A percentile compares a stretch with the other conserved stretches of the same genome.
phyloP scores from a whole-genome alignment of 2,888 invertebrate species.

The Nematopogon swammerdamellus region DNA sequence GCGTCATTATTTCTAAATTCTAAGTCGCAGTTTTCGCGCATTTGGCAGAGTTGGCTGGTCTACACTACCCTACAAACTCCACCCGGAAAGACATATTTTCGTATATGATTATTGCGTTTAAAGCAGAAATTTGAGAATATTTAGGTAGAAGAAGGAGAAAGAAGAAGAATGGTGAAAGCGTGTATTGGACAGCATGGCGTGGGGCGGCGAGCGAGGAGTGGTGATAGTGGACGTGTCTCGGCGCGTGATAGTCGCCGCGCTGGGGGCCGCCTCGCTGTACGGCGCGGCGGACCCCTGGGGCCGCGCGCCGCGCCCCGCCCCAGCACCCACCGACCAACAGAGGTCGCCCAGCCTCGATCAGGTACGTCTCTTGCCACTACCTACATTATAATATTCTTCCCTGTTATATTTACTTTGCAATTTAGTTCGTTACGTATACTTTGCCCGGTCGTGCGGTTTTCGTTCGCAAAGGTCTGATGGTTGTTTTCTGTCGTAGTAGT shows the following conservation, averaged over 20 bases:
- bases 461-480: no score
- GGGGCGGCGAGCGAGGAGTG: constrained; percentile 94
- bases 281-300: constrained; percentile 85
- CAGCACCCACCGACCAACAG: constrained; percentile 58
- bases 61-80: no score
- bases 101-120: no score
- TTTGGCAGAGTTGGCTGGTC: no score
- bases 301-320: constrained; percentile 66
- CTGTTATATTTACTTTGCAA: not conserved
- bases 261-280: constrained; percentile 89
- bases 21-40: no score
- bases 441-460: constrained; percentile 1
- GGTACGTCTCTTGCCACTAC: constrained; percentile 57
- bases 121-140: no score
- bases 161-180: no score
- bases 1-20: no score
- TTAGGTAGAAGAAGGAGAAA: no score
- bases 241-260: constrained; percentile 82
- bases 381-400: not conserved
- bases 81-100: no score
- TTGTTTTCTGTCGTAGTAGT: no score
- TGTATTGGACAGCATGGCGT: constrained; percentile 96
- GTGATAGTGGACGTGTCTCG: constrained; percentile 94
- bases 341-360: constrained; percentile 88
- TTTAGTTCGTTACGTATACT: not conserved